These are phyloP conservation scores for Oryzias melastigma DNA, from an alignment of 2,113 vertebrate species.

Conservation along the genomic window DNA sequence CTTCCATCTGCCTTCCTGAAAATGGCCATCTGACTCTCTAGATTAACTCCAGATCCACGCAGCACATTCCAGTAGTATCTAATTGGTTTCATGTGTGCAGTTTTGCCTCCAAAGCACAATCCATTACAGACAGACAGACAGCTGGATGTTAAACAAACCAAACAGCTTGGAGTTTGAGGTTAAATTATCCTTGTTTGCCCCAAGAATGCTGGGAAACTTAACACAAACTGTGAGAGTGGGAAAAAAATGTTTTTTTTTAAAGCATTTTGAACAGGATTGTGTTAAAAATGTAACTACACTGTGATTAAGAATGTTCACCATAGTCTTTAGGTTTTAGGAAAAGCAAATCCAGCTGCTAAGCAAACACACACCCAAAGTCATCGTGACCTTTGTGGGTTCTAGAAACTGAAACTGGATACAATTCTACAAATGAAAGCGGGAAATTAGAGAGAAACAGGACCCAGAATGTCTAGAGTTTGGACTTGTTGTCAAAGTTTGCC, in stretches of 20 bases:
- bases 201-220: background rate
- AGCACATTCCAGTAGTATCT: conserved; percentile 78
- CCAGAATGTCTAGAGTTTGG: background rate
- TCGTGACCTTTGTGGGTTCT: conserved; percentile 12
- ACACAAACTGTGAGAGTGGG: conserved; percentile 1
- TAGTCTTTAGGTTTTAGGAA: no score
- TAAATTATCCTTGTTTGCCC: conserved; percentile 1
- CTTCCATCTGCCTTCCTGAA: conserved; percentile 47
- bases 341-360: background rate
- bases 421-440: conserved; percentile 26
- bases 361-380: conserved; percentile 10
- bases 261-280: background rate
- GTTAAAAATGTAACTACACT: background rate
- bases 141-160: conserved; percentile 23
- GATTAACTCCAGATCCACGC: conserved; percentile 75
- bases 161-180: conserved; percentile 8
- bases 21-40: conserved; percentile 54
- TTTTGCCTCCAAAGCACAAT: conserved; percentile 44
- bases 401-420: conserved; percentile 31
- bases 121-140: conserved; percentile 51
- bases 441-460: conserved; percentile 32
- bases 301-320: background rate
- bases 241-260: background rate
- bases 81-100: conserved; percentile 76
- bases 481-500: no score